Evolutionary conservation across 1,140 invertebrate genomes (phyloP).

Genomic region (Hyposmocoma kahamanoa): DNA sequence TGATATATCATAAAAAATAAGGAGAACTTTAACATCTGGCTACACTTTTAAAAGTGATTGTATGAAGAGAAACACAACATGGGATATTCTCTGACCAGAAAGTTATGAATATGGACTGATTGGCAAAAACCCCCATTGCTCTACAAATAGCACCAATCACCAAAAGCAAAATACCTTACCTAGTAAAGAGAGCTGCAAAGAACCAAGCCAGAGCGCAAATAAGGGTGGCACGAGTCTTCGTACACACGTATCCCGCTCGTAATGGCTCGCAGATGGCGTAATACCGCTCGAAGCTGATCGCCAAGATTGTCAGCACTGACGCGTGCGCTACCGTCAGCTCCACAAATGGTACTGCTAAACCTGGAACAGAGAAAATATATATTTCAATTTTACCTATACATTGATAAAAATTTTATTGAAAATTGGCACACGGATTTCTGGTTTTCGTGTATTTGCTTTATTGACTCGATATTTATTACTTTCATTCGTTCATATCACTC

Average conservation of each 20-base stretch:
- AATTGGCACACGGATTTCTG: too few species aligned
- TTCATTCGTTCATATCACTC: too few species aligned
- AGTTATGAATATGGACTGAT: too few species aligned
- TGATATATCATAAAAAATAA: too few species aligned
- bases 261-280: conserved; percentile 96
- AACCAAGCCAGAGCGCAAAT: conserved; percentile 91
- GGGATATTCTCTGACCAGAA: too few species aligned
- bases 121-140: background rate
- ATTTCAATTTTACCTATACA: too few species aligned
- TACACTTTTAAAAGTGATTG: too few species aligned
- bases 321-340: conserved; percentile 95
- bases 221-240: conserved; percentile 87
- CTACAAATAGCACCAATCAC: background rate
- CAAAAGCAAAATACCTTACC: conserved; percentile 78
- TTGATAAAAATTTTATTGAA: too few species aligned
- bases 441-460: too few species aligned
- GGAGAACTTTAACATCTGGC: too few species aligned
- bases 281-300: conserved; percentile 95
- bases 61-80: too few species aligned
- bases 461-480: too few species aligned
- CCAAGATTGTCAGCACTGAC: conserved; percentile 94
- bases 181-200: conserved; percentile 87
- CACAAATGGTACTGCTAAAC: conserved; percentile 92
- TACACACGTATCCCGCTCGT: conserved; percentile 92
- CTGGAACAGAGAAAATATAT: conserved; percentile 68